Base-by-base conservation (phyloP, 1,140 invertebrate genomes). In the Polyergus mexicanus region DNA sequence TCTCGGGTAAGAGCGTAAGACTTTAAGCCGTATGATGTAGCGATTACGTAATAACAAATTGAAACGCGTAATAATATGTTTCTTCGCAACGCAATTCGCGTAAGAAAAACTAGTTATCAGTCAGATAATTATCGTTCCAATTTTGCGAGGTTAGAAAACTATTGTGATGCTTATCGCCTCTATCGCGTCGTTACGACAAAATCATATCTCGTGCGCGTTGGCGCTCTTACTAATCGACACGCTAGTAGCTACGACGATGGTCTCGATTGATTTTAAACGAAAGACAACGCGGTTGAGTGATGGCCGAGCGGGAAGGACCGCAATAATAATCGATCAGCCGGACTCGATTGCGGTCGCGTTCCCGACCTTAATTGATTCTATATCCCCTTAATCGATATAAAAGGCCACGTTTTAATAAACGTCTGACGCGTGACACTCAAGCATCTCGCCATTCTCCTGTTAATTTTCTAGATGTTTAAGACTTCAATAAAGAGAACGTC, bases 261-360 rank as follows among this genome's bases (percentile, higher is more conserved):
- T 68, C 75, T 86, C 47, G 77, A 86, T 86, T 83, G 84, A 28
- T 83, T 72, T 83, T 86, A 86, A 86, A 63, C 75, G 44, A 41
- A 83, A 25, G 68, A 72, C 68, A 74, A 85, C n/a, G 35, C 28
- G 25, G 58, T n/a, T 62, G 80, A 65, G 19, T 28, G 74, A 78
- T 60, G 63, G 66, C 35, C 16, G 75, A 78, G 58, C 72, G 66
- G 54, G 41, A 60, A 86, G 60, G 66, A 65, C n/a, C 25, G 16
- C 65, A 83, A 76, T 76, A 84, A 83, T 86, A 83, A 86, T 83
- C 77, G 84, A 86, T 71, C 51, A 22, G 11, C 19, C 54, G 25
- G 63, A 47, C 66, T 51, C 71, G 56, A 72, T 41, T 25, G 47
- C 32, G 22, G 51, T 8, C 41, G 75, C 76, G 76, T 71, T 44